Base-by-base conservation (phyloP, 2,797 vertebrate genomes). In the Xyrichtys novacula region DNA sequence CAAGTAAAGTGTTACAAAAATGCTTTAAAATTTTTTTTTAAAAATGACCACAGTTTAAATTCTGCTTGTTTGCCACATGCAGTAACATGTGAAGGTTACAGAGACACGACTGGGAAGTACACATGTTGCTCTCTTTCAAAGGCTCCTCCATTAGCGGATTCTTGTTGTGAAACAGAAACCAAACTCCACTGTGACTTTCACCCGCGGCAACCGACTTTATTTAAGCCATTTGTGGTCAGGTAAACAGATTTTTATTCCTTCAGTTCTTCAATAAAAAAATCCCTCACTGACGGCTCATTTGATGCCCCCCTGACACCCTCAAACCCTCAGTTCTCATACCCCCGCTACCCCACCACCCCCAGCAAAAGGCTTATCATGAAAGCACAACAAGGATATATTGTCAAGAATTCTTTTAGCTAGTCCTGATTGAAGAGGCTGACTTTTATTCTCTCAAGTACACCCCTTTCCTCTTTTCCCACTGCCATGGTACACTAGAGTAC, bases 381-480 rank as follows among this genome's bases (percentile, higher is more conserved):
- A 85, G 84, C 87, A 89, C 93, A 94, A 93, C 82, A 87, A 91
- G 91, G 90, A 91, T 91, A 92, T 94, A 94, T 87, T 93, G 92
- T 92, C 90, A 89, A 76, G 87, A 85, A 89, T 85, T 91, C 84
- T 94, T 94, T 94, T 88, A 89, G 87, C 86, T 88, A 85, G 89
- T 87, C 80, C 90, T 92, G 91, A 95, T 93, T 93, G 93, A 93
- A 89, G 88, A 90, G 88, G 87, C 88, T 74, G 88, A 88, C 87
- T 89, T 91, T 88, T 88, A 84, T 87, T 87, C 74, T 88, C 81
- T 87, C 85, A 90, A 88, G 87, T 80, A 80, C 88, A 81, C 86
- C 78, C 43, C 81, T 84, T 82, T 55, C 85, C 77, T 76, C 74
- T 78, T 80, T 86, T 82, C 81, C 77, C 79, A 56, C 84, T 83